Evolutionary conservation across 2,888 invertebrate species (phyloP), one percentile per base, ranked within the genome.

Genomic region (Chrysina gloriosa): DNA sequence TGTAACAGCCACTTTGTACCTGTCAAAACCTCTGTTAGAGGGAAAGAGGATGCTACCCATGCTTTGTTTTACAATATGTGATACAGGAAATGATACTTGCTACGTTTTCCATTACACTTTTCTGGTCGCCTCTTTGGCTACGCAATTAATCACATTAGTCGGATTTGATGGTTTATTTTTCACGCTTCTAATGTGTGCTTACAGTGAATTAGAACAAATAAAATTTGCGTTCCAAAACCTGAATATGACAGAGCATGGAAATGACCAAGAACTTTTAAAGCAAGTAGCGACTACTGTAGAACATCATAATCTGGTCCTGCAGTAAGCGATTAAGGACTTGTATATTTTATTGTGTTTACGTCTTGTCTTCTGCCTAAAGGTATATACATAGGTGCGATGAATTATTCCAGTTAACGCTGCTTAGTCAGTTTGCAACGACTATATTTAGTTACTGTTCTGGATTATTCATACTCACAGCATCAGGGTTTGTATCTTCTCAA

Each of bases 111-210:
- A 16, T 16, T 54, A 31, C 9, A 16, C 19, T 9, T 2, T 54
- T 4, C 21, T 16, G 9, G 7, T 16, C 34, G 16, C 11, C 1
- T 14, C 19, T 3, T 5, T 34, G 5, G n/a, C 21, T 9, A 34
- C 9, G 9, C 19, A 19, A 16, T 16, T 16, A 34, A 21, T 16
- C 5, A 31, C 19, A 9, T 2, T 54, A 11, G 19, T 54, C 0
- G 54, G 19, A 2, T 54, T 54, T 9, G 58, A 58, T 39, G 11
- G 23, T 3, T 21, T 58, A 11, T 58, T 58, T 39, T 39, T 58
- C 42, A n/a, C 14, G 1, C 39, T 58, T 11, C 25, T 58, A 2
- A 7, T 23, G 6, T 58, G 23, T 23, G 39, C 23, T 11, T 23
- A 39, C 11, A 7, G 39, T 25, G 58, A 58, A 39, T 11, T 58